phyloP scores from a whole-genome alignment of 2,797 vertebrate genomes.

The Nannoperca australis region DNA sequence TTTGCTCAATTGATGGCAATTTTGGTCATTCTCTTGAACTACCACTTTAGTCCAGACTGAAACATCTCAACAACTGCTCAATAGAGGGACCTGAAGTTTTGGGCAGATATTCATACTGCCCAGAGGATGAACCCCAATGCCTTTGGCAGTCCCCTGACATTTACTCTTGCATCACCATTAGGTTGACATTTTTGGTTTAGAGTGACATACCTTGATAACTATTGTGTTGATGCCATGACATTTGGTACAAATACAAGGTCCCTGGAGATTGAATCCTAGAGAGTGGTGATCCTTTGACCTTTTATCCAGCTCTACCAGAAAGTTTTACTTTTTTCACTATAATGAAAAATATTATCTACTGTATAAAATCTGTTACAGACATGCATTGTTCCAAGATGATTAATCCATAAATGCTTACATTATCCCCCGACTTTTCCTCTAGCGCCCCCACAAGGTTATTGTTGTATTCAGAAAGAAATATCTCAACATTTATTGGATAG shows the following conservation, averaged over 20 bases:
- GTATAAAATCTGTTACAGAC: not conserved
- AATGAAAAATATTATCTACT: not conserved
- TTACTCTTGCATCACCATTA: not conserved
- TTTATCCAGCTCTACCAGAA: not conserved
- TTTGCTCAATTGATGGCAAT: not conserved
- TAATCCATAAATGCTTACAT: not conserved
- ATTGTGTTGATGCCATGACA: no score
- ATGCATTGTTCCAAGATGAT: constrained; percentile 1
- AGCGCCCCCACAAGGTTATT: not conserved
- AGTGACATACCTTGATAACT: not conserved
- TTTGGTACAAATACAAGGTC: no score
- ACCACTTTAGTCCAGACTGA: not conserved
- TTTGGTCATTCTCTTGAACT: no score
- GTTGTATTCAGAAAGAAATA: not conserved
- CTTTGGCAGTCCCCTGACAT: not conserved
- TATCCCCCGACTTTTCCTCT: not conserved
- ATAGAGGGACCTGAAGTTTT: no score
- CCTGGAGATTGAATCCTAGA: not conserved
- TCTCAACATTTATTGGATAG: not conserved
- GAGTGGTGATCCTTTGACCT: not conserved
- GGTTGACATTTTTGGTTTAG: not conserved
- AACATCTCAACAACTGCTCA: not conserved
- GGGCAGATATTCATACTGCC: no score
- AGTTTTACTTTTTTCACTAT: not conserved
- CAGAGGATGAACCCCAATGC: no score